Evolutionary conservation across 1,140 invertebrate species (phyloP).

Genomic region (Heterodera schachtii): DNA sequence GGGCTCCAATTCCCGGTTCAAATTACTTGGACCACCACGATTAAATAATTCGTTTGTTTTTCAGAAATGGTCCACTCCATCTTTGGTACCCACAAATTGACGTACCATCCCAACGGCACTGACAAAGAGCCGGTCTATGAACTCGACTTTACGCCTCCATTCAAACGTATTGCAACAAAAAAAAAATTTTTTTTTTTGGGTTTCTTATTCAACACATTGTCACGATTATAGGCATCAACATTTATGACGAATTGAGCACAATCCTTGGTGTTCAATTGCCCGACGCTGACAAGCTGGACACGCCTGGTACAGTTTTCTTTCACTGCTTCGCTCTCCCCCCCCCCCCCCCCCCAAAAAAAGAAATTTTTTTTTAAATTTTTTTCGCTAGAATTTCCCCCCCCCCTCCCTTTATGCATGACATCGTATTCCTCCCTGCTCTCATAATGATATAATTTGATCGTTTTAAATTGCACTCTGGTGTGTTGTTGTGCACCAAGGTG

Average conservation of each 20-base stretch:
- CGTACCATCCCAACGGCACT: conserved; percentile 88
- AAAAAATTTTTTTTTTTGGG: background rate
- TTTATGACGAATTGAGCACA: conserved; percentile 89
- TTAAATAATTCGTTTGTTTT: conserved; percentile 38
- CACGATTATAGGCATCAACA: conserved; percentile 71
- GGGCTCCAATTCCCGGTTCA: too few species aligned
- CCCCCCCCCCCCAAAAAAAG: too few species aligned
- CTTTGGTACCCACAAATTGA: conserved; percentile 76
- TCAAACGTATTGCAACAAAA: conserved; percentile 72
- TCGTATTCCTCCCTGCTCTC: too few species aligned
- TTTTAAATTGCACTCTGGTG: too few species aligned
- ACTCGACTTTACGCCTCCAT: conserved; percentile 97
- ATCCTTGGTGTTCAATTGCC: conserved; percentile 83
- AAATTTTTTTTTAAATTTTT: conserved; percentile 27
- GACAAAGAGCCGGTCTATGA: conserved; percentile 77
- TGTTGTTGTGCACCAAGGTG: too few species aligned
- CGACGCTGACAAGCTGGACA: conserved; percentile 68
- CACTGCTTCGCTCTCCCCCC: conserved; percentile 20
- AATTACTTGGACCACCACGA: too few species aligned
- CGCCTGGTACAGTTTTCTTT: conserved; percentile 62
- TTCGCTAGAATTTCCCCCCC: background rate
- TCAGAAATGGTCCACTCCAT: conserved; percentile 76
- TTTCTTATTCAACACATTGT: too few species aligned
- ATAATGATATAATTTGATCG: too few species aligned
- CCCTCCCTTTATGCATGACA: too few species aligned